Percentiles rank a stretch among this genome's conserved stretches.
These are phyloP conservation scores for Nysson spinosus DNA, from an alignment of 2,888 invertebrate species.

Conservation along the genomic window DNA sequence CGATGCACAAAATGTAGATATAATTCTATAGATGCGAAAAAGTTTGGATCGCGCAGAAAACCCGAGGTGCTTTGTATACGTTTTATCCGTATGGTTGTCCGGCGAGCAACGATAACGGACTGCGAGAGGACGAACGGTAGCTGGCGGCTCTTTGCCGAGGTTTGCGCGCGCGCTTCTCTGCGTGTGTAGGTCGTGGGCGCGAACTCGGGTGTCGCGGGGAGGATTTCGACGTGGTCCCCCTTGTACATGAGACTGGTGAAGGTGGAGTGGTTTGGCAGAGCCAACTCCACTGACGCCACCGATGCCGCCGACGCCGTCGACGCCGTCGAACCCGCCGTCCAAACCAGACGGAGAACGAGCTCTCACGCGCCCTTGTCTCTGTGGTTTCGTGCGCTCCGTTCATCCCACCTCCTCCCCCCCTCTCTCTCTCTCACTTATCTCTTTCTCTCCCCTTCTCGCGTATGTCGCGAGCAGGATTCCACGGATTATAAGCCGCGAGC, in stretches of 20 bases:
- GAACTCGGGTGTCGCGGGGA: conserved; percentile 55
- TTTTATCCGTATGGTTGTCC: conserved; percentile 61
- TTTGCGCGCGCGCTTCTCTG: conserved; percentile 50
- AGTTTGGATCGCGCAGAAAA: no score
- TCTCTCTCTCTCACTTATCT: conserved; percentile 9
- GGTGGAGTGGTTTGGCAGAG: conserved; percentile 49
- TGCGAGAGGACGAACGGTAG: conserved; percentile 76
- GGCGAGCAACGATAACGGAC: conserved; percentile 72
- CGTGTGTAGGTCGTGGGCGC: conserved; percentile 50
- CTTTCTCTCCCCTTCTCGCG: conserved; percentile 8
- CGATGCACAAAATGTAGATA: no score
- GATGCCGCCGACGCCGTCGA: no score
- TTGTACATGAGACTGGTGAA: conserved; percentile 44
- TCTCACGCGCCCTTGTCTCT: conserved; percentile 74
- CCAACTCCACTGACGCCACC: conserved; percentile 43
- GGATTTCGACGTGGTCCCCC: conserved; percentile 57
- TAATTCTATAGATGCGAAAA: no score
- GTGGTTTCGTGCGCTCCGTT: conserved; percentile 63
- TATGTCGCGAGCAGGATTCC: no score
- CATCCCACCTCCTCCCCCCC: conserved; percentile 22
- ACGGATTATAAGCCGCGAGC: no score
- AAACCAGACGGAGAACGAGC: no score
- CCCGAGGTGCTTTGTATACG: no score
- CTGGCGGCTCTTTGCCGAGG: conserved; percentile 69
- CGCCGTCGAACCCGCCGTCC: no score